phyloP scores from a whole-genome alignment of 2,797 vertebrate species.

The Ceyx erithaca region DNA sequence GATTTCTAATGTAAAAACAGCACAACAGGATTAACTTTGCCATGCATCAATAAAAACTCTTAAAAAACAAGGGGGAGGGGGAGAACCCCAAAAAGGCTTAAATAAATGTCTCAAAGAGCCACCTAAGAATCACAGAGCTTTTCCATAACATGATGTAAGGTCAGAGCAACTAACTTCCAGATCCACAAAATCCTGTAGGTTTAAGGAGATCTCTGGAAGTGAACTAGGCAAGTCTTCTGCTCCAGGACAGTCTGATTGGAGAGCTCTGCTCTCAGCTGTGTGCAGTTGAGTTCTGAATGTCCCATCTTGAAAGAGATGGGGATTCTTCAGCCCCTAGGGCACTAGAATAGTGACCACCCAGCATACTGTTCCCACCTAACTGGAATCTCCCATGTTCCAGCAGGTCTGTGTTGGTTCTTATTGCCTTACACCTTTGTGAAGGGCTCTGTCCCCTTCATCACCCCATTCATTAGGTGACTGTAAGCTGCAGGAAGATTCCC shows the following conservation, averaged over 20 bases:
- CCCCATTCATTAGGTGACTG: background rate
- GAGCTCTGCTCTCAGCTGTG: background rate
- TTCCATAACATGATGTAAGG: background rate
- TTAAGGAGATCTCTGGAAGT: background rate
- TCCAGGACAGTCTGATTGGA: background rate
- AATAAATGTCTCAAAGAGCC: background rate
- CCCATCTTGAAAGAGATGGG: background rate
- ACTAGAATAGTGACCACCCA: background rate
- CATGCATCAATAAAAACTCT: background rate
- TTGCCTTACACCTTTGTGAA: background rate
- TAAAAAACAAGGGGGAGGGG: background rate
- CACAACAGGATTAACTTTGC: background rate
- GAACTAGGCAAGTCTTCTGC: background rate
- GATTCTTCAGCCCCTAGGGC: background rate
- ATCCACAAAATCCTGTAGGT: background rate
- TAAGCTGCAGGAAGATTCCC: background rate
- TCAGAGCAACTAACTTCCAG: background rate
- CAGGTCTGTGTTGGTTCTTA: background rate
- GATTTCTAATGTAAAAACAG: background rate
- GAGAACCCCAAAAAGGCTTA: no score
- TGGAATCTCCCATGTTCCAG: rapidly evolving
- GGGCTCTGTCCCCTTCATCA: background rate
- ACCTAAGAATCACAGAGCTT: background rate
- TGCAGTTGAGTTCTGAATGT: background rate
- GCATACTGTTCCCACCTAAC: background rate